Percentiles rank a stretch among this genome's conserved stretches.
Conservation (phyloP, 2,113 vertebrate species). For the Tachuris rubrigastra region DNA sequence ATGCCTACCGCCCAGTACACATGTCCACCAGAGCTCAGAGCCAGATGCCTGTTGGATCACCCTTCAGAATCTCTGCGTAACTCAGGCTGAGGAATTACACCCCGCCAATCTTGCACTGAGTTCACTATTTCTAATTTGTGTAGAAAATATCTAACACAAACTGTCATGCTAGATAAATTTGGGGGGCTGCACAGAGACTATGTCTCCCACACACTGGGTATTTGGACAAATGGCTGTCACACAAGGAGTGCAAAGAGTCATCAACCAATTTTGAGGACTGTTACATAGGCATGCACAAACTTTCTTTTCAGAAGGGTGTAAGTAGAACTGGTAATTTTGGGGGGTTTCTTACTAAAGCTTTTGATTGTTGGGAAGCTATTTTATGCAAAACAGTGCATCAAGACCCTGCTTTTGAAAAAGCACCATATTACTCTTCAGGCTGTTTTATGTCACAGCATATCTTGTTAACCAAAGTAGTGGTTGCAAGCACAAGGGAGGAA, state of each 20-base stretch:
- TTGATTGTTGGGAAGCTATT: neutral
- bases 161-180: neutral
- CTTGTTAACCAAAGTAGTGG: neutral
- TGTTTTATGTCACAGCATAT: neutral
- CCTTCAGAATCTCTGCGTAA: neutral
- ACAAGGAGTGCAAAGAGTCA: neutral
- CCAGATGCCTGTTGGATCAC: neutral
- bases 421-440: neutral
- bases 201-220: too few relatives aligned
- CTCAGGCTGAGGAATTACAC: neutral
- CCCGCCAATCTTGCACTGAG: neutral
- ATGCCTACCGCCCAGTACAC: neutral
- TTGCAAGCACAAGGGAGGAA: neutral
- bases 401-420: neutral
- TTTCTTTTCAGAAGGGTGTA: neutral
- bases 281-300: neutral
- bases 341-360: neutral
- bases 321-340: neutral
- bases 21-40: neutral
- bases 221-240: neutral
- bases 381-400: neutral
- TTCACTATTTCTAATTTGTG: neutral
- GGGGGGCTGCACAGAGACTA: too few relatives aligned
- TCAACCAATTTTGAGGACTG: neutral
- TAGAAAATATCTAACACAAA: neutral